Evolutionary conservation across 2,797 vertebrate genomes (phyloP).

Genomic region (Poeciliopsis presidionis): DNA sequence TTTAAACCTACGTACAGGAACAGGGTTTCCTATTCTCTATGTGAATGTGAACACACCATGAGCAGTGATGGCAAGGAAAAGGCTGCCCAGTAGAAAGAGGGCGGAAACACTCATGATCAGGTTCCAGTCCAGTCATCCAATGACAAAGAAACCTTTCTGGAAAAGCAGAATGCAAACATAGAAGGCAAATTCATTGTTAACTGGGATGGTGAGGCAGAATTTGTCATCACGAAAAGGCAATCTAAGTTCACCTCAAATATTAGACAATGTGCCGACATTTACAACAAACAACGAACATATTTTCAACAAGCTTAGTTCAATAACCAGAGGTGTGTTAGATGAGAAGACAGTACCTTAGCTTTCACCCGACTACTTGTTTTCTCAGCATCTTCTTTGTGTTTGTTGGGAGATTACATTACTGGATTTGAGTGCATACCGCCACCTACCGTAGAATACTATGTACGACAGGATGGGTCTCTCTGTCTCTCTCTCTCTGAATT

Average conservation of each 20-base stretch:
- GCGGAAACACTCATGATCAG: slow-evolving; percentile 25
- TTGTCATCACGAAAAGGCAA: not conserved
- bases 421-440: not conserved
- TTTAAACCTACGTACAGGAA: not conserved
- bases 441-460: not conserved
- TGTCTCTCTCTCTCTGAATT: too few relatives aligned
- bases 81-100: slow-evolving; percentile 26
- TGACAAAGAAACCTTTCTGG: slow-evolving; percentile 4
- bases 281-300: not conserved
- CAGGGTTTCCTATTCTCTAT: not conserved
- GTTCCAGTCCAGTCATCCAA: not conserved
- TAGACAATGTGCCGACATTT: not conserved
- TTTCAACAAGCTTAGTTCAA: not conserved
- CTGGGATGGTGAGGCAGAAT: not conserved
- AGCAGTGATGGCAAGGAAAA: slow-evolving; percentile 22
- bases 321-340: not conserved
- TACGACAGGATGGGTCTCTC: not conserved
- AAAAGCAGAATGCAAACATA: not conserved
- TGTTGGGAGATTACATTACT: not conserved
- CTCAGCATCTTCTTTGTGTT: not conserved
- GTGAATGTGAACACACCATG: slow-evolving; percentile 48
- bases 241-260: not conserved
- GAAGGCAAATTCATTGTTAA: not conserved
- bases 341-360: not conserved
- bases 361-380: not conserved